These are phyloP conservation scores for Anorthoa munda DNA, from an alignment of 2,888 invertebrate genomes.

Conservation along the genomic window DNA sequence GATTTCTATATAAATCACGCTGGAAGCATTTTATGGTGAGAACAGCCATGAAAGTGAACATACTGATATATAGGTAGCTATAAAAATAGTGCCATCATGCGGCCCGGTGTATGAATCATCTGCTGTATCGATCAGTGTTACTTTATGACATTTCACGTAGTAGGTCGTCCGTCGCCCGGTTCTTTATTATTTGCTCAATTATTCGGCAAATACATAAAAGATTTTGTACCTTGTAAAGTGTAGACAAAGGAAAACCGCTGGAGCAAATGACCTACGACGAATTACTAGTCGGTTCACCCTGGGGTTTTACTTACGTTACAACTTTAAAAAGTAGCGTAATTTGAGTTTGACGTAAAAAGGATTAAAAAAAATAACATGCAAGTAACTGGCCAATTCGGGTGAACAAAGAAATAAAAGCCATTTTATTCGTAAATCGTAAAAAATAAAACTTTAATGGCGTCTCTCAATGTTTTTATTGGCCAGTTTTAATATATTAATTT, in stretches of 20 bases:
- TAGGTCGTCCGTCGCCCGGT: conserved; percentile 59
- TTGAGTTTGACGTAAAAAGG: conserved; percentile 8
- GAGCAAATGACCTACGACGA: conserved; percentile 6
- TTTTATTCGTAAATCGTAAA: not conserved
- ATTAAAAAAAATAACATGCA: not conserved
- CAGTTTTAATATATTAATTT: not conserved
- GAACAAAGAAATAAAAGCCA: not conserved
- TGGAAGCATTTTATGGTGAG: conserved; percentile 48
- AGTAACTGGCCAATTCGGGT: not conserved
- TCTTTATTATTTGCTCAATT: conserved; percentile 34
- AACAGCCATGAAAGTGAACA: conserved; percentile 39
- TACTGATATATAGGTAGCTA: conserved; percentile 19
- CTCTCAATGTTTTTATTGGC: not conserved
- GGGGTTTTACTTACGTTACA: not conserved
- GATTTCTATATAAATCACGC: conserved; percentile 52
- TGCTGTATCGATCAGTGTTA: conserved; percentile 68
- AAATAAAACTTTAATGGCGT: not conserved
- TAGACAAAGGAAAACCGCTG: conserved; percentile 32
- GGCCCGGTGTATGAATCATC: conserved; percentile 57
- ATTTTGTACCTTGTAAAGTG: conserved; percentile 1
- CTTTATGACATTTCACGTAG: conserved; percentile 67
- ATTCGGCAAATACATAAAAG: conserved; percentile 26
- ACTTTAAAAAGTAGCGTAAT: not conserved
- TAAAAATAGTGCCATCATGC: conserved; percentile 34
- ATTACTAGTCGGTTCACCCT: not conserved